A percentile compares a stretch with the other conserved stretches of the same genome.
These are phyloP conservation scores for Dasypolia templi DNA, from an alignment of 2,888 invertebrate genomes.

Conservation along the genomic window DNA sequence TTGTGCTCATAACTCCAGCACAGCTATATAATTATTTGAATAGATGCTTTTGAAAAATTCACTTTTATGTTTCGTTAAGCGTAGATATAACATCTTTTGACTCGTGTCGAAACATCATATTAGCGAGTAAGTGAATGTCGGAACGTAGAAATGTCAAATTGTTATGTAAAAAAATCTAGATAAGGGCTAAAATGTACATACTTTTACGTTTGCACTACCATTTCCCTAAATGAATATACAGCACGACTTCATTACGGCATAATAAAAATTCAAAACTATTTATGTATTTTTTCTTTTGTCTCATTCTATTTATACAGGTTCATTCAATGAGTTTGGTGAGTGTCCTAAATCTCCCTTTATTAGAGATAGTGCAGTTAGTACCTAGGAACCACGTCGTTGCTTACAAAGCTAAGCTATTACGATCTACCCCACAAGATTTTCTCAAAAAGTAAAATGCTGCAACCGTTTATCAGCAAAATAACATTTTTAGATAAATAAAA, in stretches of 20 bases:
- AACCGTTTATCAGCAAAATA: too few species aligned
- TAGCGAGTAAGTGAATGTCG: neutral
- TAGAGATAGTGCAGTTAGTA: neutral
- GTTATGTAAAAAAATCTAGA: neutral
- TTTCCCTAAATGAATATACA: constrained; percentile 4
- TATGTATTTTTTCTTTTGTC: neutral
- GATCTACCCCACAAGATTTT: neutral
- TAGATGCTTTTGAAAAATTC: constrained; percentile 3
- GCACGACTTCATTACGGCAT: constrained; percentile 24
- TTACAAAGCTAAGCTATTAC: neutral
- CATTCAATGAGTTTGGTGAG: neutral
- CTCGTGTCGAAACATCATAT: neutral
- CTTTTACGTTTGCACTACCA: constrained; percentile 3
- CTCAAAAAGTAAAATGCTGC: neutral
- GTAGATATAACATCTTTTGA: too few species aligned
- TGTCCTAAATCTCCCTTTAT: neutral
- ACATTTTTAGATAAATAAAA: too few species aligned
- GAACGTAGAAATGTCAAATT: neutral
- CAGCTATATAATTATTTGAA: neutral
- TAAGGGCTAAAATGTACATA: constrained; percentile 24
- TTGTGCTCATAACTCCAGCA: neutral
- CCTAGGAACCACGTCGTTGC: neutral
- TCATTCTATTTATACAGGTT: neutral
- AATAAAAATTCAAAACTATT: constrained; percentile 6
- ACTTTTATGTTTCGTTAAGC: neutral